These are phyloP conservation scores for Andrena praecox DNA, from an alignment of 2,888 invertebrate genomes.

Conservation along the genomic window DNA sequence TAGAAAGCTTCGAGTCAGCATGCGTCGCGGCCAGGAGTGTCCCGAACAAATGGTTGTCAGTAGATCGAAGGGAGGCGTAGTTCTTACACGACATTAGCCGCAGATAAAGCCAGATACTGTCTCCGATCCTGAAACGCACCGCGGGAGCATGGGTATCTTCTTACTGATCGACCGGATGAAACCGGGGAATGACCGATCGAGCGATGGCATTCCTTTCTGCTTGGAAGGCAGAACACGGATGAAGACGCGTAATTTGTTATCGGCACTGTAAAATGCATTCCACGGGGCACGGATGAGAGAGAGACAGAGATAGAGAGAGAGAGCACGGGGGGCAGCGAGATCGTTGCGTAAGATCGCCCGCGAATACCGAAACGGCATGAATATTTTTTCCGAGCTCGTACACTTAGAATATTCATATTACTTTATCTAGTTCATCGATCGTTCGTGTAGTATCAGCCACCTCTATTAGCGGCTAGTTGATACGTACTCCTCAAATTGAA, in stretches of 20 bases:
- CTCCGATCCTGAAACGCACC: constrained; percentile 78
- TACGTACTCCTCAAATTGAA: constrained; percentile 33
- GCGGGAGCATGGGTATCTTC: constrained; percentile 77
- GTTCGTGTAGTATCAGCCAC: constrained; percentile 31
- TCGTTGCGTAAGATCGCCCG: constrained; percentile 28
- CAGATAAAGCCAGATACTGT: constrained; percentile 82
- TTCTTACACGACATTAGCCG: constrained; percentile 82
- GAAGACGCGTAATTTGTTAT: constrained; percentile 68
- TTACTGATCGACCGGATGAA: constrained; percentile 73
- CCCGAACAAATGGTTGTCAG: constrained; percentile 74
- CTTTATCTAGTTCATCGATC: constrained; percentile 39
- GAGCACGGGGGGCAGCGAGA: constrained; percentile 1
- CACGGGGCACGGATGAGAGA: neutral
- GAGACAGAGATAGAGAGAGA: neutral
- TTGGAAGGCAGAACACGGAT: constrained; percentile 58
- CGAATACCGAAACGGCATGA: constrained; percentile 41
- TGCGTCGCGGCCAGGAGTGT: constrained; percentile 47
- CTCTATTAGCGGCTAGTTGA: constrained; percentile 32
- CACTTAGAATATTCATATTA: constrained; percentile 44
- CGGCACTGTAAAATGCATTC: constrained; percentile 64
- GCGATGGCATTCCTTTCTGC: constrained; percentile 71
- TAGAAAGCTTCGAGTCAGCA: constrained; percentile 45
- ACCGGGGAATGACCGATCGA: constrained; percentile 68
- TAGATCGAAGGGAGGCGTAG: constrained; percentile 76
- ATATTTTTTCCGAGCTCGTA: constrained; percentile 9